Evolutionary conservation across 2,113 vertebrate genomes (phyloP).

Genomic region (Sinocyclocheilus anophthalmus): DNA sequence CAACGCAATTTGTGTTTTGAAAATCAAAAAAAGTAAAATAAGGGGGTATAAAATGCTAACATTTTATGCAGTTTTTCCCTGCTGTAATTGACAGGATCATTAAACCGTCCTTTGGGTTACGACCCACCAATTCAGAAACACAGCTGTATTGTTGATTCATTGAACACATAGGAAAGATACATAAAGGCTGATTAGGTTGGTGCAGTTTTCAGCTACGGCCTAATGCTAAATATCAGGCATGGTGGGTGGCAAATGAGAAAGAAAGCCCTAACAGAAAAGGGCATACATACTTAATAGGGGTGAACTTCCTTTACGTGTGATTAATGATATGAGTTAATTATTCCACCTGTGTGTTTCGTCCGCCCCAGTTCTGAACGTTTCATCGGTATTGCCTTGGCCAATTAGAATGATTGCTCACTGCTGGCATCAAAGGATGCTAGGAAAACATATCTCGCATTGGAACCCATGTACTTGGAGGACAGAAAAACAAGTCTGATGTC

Average conservation of each 20-base stretch:
- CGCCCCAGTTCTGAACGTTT: conserved; percentile 69
- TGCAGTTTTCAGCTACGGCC: too few species aligned
- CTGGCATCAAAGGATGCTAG: conserved; percentile 73
- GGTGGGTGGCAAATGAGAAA: too few species aligned
- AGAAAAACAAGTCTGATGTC: conserved; percentile 70
- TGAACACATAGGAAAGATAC: background rate
- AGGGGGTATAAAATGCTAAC: too few species aligned
- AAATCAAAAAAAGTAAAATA: too few species aligned
- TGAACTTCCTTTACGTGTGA: conserved; percentile 75
- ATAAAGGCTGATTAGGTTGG: too few species aligned
- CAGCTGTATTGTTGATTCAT: background rate
- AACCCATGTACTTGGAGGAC: conserved; percentile 47
- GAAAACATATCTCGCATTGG: conserved; percentile 63
- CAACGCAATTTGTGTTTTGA: too few species aligned
- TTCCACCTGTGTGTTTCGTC: conserved; percentile 74
- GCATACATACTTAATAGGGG: too few species aligned
- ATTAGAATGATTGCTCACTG: conserved; percentile 79
- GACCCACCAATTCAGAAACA: background rate
- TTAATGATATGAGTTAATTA: conserved; percentile 82
- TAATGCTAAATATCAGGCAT: too few species aligned
- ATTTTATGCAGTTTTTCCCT: background rate
- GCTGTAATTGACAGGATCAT: background rate
- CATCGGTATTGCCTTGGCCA: conserved; percentile 77
- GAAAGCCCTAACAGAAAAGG: too few species aligned
- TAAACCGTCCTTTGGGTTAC: background rate